Evolutionary conservation across 2,888 invertebrate genomes (phyloP).

Genomic region (Chymomyza caudatula): DNA sequence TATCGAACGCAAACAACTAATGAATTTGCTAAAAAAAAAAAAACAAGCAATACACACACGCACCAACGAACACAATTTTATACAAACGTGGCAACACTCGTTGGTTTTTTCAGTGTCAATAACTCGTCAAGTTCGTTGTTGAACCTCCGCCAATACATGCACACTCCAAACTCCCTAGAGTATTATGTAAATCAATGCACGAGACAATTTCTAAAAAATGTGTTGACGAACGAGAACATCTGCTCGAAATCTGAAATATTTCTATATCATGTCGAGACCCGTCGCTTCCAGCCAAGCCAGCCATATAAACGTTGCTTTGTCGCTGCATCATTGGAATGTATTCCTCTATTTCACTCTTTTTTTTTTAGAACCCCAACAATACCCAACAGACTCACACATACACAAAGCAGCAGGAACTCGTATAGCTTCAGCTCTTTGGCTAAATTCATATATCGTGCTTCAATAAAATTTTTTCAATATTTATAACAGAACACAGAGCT

Average conservation of each 20-base stretch:
- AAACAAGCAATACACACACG: neutral
- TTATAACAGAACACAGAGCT: slow-evolving; percentile 44
- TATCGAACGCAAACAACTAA: neutral
- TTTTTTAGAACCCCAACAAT: slow-evolving; percentile 3
- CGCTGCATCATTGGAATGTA: slow-evolving; percentile 48
- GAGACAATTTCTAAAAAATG: slow-evolving; percentile 54
- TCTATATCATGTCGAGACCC: slow-evolving; percentile 13
- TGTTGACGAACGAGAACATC: slow-evolving; percentile 59
- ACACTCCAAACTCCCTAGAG: slow-evolving; percentile 9
- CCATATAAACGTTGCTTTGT: neutral
- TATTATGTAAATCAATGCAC: slow-evolving; percentile 63
- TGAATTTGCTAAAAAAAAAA: neutral
- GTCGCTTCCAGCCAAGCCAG: neutral
- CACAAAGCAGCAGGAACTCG: neutral
- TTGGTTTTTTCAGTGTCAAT: slow-evolving; percentile 19
- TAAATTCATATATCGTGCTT: slow-evolving; percentile 51
- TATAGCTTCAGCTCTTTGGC: slow-evolving; percentile 25
- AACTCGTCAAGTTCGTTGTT: slow-evolving; percentile 26
- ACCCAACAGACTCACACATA: neutral
- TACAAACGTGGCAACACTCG: neutral
- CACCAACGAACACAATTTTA: neutral
- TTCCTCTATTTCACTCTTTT: slow-evolving; percentile 47
- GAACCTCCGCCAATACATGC: neutral
- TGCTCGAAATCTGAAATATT: slow-evolving; percentile 59
- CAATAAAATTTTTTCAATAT: slow-evolving; percentile 65